Percentiles rank a stretch among this genome's conserved stretches.
Evolutionary conservation across 2,113 vertebrate genomes (phyloP).

Genomic region (Notarius lentiginosus): DNA sequence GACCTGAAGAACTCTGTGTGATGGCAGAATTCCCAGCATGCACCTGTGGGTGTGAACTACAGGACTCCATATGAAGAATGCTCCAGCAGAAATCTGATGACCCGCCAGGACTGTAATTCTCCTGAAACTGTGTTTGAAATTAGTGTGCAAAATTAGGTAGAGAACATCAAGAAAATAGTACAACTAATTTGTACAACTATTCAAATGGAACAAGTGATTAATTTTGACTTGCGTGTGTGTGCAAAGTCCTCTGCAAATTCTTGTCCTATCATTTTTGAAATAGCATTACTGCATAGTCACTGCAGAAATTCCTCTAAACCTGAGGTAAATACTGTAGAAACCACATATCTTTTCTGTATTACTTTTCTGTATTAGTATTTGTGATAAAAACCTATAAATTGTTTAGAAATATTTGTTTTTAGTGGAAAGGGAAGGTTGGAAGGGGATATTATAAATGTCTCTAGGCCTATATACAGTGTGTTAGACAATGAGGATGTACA

Average conservation of each 20-base stretch:
- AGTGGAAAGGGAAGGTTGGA: not conserved
- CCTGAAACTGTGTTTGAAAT: not conserved
- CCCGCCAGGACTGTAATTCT: not conserved
- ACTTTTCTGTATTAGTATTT: too few relatives aligned
- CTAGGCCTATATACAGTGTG: not conserved
- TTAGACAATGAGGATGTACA: not conserved
- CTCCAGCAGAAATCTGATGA: not conserved
- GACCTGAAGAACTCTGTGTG: slow-evolving; percentile 1
- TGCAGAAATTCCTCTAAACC: not conserved
- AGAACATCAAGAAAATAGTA: not conserved
- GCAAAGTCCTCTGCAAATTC: not conserved
- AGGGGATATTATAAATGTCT: not conserved
- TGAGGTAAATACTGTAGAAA: not conserved
- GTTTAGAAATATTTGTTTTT: not conserved
- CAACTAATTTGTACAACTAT: too few relatives aligned
- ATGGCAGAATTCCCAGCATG: slow-evolving; percentile 15
- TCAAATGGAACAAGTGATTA: not conserved
- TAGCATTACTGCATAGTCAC: not conserved
- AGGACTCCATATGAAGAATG: not conserved
- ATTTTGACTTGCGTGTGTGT: not conserved
- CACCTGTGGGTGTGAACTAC: not conserved
- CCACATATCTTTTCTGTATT: too few relatives aligned
- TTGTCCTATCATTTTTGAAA: not conserved
- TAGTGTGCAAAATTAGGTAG: not conserved
- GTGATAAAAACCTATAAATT: not conserved